Base-by-base conservation (phyloP, 2,888 invertebrate species). In the Drosophila neutralis region DNA sequence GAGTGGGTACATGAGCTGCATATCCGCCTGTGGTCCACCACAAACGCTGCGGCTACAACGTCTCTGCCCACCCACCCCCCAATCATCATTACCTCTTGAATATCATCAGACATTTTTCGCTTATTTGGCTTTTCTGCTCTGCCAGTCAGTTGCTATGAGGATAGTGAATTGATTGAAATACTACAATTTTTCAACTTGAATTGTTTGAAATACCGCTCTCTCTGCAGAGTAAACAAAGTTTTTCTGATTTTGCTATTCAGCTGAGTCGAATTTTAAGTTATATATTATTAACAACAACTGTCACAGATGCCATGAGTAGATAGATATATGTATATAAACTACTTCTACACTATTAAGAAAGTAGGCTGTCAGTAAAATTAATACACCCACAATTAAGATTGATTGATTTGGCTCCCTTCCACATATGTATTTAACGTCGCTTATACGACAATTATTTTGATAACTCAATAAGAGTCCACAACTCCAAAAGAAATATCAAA, bases 1-100 rank as follows among this genome's bases (percentile, higher is more conserved):
- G 27, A 8, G 18, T 38, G 49, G 10, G 13, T 59, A 63, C 53
- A 61, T 54, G 57, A 66, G 48, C 24, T 69, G 60, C 76, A 79
- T 57, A 80, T 85, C 87, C 87, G 82, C 80, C 78, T 82, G 82
- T 57, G 83, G 87, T 60, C 33, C 42, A 72, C 87, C 87, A 67
- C 83, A 85, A 84, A 82, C 87, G 87, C 83, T 83, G 83, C 68
- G 83, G 83, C 83, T 56, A 27, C 53, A 58, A 31, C 42, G 2
- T 56, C 29, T 29, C 38, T 38, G 27, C 18, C 27, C 8, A 4
- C 15, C 13, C 27, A 4, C 7, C 4, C 27, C 4, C n/a, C 7
- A 38, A 38, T 18, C n/a, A 27, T n/a, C 53, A 33, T 36, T 54
- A 18, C 18, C 27, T 13, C 24, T 18, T 21, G 15, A 7, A 45